Base-by-base conservation (phyloP, 2,888 invertebrate species). In the Hirtodrosophila histrioides region DNA sequence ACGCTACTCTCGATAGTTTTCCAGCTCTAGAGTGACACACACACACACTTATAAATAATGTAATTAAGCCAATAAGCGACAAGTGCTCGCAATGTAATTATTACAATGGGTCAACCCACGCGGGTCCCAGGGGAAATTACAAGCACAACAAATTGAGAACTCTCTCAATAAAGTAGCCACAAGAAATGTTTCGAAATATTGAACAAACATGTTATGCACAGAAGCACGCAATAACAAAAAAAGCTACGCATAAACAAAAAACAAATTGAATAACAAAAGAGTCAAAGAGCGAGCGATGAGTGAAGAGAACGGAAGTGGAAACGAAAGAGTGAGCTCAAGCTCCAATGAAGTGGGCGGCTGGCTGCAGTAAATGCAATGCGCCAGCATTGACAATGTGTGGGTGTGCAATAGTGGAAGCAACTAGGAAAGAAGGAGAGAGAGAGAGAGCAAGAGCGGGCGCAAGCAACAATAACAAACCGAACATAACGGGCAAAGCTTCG, bases 381-480 rank as follows among this genome's bases (percentile, higher is more conserved):
- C 10, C 17, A 17, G 17, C 17, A 17, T 17, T 17, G 10, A 7
- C 31, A 31, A 31, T 48, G 48, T 17, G 46, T 37, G 31, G 35
- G 27, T 44, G 56, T 49, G 39, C 33, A 33, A 55, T 37, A 41
- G 49, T 50, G 31, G 11, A 24, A 44, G 35, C 31, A 31, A 7
- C 3, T 31, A 7, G 57, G 24, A 48, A 41, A 39, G 17, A 17
- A 17, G 2, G 17, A 17, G 17, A 10, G 27, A 17, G 17, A 17
- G 17, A 10, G 27, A 10, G 51, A 45, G 56, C 49, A 24, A 58
- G 50, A 62, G 56, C 37, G 54, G 23, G 49, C 44, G 40, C 46
- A 31, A 39, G 50, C 40, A 69, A 75, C 74, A 74, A 84, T 86
- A 84, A 86, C 85, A 86, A 82, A 79, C 75, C 77, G 75, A 79